phyloP scores from a whole-genome alignment of 2,797 vertebrate species.

The Danionella dracula region DNA sequence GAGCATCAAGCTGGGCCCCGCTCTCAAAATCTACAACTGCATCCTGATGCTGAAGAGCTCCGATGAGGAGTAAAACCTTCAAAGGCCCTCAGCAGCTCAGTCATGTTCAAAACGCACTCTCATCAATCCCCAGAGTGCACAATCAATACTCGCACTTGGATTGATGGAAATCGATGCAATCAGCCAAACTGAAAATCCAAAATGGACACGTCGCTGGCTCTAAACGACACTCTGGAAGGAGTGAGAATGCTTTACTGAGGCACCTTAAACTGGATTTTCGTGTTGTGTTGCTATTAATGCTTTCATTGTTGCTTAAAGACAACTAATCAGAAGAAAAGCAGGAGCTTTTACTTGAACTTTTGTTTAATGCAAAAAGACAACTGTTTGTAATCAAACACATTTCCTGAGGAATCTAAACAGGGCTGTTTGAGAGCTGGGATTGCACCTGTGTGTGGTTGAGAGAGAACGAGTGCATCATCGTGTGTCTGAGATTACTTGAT shows the following conservation, averaged over 20 bases:
- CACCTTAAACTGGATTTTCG: slow-evolving; percentile 49
- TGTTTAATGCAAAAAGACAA: slow-evolving; percentile 54
- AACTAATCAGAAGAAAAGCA: slow-evolving; percentile 41
- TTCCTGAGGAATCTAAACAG: slow-evolving; percentile 42
- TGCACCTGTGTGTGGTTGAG: slow-evolving; percentile 26
- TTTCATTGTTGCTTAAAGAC: slow-evolving; percentile 55
- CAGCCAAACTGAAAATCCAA: slow-evolving; percentile 2
- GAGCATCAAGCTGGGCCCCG: slow-evolving; percentile 76
- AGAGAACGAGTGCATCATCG: slow-evolving; percentile 30
- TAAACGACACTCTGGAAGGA: background rate
- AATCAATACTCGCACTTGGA: background rate
- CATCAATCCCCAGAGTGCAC: background rate
- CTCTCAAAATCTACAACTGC: slow-evolving; percentile 78
- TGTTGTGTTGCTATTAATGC: slow-evolving; percentile 46
- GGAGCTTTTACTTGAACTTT: slow-evolving; percentile 55
- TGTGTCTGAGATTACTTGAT: slow-evolving; percentile 41
- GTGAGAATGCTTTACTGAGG: slow-evolving; percentile 32
- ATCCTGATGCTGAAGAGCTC: slow-evolving; percentile 78
- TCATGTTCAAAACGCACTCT: no score
- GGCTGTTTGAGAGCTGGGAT: slow-evolving; percentile 19
- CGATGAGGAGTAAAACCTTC: slow-evolving; percentile 66
- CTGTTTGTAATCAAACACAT: slow-evolving; percentile 41
- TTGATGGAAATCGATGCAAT: background rate
- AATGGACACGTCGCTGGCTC: background rate
- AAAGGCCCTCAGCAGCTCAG: background rate